phyloP scores from a whole-genome alignment of 2,888 invertebrate genomes.

The Miltochrista miniata region DNA sequence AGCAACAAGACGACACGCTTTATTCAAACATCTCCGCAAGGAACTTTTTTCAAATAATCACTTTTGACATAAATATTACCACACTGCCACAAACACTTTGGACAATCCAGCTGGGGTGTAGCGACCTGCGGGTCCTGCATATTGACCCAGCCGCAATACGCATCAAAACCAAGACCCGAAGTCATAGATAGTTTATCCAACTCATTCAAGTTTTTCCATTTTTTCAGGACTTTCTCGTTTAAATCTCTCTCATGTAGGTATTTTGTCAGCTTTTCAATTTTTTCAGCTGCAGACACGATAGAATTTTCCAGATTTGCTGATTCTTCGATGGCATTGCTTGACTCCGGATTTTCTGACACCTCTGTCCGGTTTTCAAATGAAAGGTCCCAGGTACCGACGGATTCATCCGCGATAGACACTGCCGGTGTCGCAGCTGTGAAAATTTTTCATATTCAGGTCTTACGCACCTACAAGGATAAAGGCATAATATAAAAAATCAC shows the following conservation, averaged over 20 bases:
- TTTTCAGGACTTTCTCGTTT: constrained; percentile 46
- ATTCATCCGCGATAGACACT: constrained; percentile 49
- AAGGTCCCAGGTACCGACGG: constrained; percentile 54
- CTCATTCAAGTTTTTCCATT: constrained; percentile 68
- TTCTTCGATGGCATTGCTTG: constrained; percentile 42
- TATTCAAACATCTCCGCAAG: constrained; percentile 55
- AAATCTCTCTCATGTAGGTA: constrained; percentile 55
- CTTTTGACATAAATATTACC: constrained; percentile 67
- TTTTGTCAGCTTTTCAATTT: constrained; percentile 79
- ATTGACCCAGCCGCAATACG: constrained; percentile 55
- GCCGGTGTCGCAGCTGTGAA: constrained; percentile 71
- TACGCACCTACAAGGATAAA: constrained; percentile 69
- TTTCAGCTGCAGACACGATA: constrained; percentile 63
- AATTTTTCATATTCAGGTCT: constrained; percentile 63
- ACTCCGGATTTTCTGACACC: constrained; percentile 49
- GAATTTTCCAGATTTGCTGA: constrained; percentile 46
- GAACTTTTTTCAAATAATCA: constrained; percentile 58
- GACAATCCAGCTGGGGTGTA: constrained; percentile 50
- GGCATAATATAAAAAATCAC: background rate
- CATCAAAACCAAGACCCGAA: constrained; percentile 24
- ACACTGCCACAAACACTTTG: constrained; percentile 78
- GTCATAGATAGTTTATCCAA: constrained; percentile 40
- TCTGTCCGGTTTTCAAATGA: constrained; percentile 61
- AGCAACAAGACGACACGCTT: constrained; percentile 52
- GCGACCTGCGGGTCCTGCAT: constrained; percentile 42